These are phyloP conservation scores for Recurvirostra avosetta DNA, from an alignment of 2,113 vertebrate species.

Conservation along the genomic window DNA sequence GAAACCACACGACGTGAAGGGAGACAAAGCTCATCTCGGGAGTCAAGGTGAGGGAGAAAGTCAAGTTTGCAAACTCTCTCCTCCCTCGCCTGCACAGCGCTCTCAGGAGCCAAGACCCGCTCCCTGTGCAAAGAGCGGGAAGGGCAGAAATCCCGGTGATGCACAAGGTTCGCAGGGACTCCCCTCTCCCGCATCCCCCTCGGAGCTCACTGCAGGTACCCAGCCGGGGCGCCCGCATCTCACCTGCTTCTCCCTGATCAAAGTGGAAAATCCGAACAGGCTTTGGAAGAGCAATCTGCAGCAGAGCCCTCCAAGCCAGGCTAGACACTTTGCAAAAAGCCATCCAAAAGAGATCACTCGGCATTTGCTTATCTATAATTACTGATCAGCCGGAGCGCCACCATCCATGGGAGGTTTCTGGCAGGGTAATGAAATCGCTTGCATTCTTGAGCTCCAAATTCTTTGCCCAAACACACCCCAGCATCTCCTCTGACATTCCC, in stretches of 20 bases:
- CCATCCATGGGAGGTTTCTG: constrained; percentile 14
- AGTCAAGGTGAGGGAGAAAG: constrained; percentile 55
- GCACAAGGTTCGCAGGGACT: background rate
- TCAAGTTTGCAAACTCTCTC: background rate
- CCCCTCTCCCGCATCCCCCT: background rate
- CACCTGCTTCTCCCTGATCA: background rate
- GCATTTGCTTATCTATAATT: constrained; percentile 38
- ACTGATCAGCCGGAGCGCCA: background rate
- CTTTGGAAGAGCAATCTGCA: background rate
- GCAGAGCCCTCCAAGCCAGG: background rate
- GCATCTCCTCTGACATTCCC: background rate
- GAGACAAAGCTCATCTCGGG: constrained; percentile 17
- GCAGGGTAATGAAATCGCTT: constrained; percentile 13
- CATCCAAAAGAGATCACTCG: background rate
- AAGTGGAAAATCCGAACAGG: background rate
- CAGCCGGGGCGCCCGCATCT: background rate
- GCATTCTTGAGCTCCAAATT: constrained; percentile 18
- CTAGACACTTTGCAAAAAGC: background rate
- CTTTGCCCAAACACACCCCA: constrained; percentile 17
- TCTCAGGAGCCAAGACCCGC: background rate
- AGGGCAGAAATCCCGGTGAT: background rate
- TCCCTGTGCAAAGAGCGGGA: background rate
- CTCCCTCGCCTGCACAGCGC: accelerated
- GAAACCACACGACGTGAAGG: constrained; percentile 36
- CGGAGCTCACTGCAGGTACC: background rate